Evolutionary conservation across 2,888 invertebrate genomes (phyloP), one percentile per base, ranked within the genome.

Genomic region (Chelonus formosanus): DNA sequence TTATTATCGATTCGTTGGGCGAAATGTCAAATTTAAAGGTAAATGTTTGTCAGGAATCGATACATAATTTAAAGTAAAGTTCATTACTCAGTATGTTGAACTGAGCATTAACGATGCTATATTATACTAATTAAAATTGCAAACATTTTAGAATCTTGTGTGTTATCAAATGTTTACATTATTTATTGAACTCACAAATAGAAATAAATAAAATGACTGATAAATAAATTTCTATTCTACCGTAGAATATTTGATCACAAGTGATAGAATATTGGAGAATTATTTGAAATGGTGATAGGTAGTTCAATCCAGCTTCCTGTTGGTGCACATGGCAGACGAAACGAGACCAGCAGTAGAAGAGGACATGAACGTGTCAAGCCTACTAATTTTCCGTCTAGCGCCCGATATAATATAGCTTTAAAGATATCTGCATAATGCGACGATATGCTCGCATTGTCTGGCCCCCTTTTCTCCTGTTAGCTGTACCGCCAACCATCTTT

Each of bases 381-480:
- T 72, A 65, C 58, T 67, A 71, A 73, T 69, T 63, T 69, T 62
- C 44, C 50, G 34, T 57, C 59, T 60, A 50, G 59, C 36, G 10
- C 48, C 35, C 67, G 60, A 69, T 63, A 68, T 65, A 64, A 65
- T 70, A 59, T 36, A 64, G 35, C 56, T 54, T 62, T 44, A 63
- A 68, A 65, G 63, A 69, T 68, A 70, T 73, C 71, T 73, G 68
- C 71, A 73, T 71, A 71, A 70, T 69, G 53, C 64, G 63, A 63
- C 61, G 57, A 66, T 67, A 70, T 63, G 58, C 61, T 58, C 48
- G 60, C 65, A 70, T 66, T 70, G 65, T 69, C 66, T 63, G 65
- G 48, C 43, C 32, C 10, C 31, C 32, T 32, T 40, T 48, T 48
- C 54, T 44, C 40, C 8, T 40, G 45, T 8, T 3, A 35, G 47